These are phyloP conservation scores for Amblyopsis hoosieri DNA, from an alignment of 2,797 vertebrate genomes.

Conservation along the genomic window DNA sequence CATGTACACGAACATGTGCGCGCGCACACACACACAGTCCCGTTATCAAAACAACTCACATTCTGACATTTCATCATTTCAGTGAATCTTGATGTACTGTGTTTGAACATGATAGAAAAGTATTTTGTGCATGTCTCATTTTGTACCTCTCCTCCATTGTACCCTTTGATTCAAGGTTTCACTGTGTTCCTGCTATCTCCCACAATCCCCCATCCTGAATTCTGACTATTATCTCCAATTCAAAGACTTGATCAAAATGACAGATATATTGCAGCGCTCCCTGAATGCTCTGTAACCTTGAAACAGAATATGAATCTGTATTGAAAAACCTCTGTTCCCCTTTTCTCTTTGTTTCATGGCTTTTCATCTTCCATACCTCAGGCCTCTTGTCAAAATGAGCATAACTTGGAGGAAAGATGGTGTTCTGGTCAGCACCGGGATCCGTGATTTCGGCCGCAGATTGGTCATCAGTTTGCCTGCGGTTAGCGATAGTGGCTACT, in stretches of 20 bases:
- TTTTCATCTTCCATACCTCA: slow-evolving; percentile 54
- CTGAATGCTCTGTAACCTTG: slow-evolving; percentile 60
- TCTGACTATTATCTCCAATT: slow-evolving; percentile 69
- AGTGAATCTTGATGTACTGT: slow-evolving; percentile 56
- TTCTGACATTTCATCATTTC: slow-evolving; percentile 47
- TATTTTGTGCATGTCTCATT: slow-evolving; percentile 52
- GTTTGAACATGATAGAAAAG: slow-evolving; percentile 53
- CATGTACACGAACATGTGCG: background rate
- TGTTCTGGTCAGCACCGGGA: slow-evolving; percentile 77
- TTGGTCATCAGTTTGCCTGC: slow-evolving; percentile 87
- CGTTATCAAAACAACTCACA: slow-evolving; percentile 25
- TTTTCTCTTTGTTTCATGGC: slow-evolving; percentile 21
- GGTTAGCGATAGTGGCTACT: slow-evolving; percentile 86
- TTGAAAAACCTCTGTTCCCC: slow-evolving; percentile 48
- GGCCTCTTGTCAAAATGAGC: slow-evolving; percentile 92
- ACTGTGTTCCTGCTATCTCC: slow-evolving; percentile 50
- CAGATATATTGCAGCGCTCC: slow-evolving; percentile 63
- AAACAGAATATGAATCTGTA: slow-evolving; percentile 68
- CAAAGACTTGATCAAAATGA: slow-evolving; percentile 72
- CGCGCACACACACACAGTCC: background rate
- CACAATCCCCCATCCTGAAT: slow-evolving; percentile 46
- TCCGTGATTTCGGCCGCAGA: slow-evolving; percentile 89
- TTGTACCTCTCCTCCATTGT: slow-evolving; percentile 51
- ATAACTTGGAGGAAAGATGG: slow-evolving; percentile 93
- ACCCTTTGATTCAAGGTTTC: slow-evolving; percentile 58